These are phyloP conservation scores for Bovichtus diacanthus DNA, from an alignment of 2,797 vertebrate genomes.

Conservation along the genomic window DNA sequence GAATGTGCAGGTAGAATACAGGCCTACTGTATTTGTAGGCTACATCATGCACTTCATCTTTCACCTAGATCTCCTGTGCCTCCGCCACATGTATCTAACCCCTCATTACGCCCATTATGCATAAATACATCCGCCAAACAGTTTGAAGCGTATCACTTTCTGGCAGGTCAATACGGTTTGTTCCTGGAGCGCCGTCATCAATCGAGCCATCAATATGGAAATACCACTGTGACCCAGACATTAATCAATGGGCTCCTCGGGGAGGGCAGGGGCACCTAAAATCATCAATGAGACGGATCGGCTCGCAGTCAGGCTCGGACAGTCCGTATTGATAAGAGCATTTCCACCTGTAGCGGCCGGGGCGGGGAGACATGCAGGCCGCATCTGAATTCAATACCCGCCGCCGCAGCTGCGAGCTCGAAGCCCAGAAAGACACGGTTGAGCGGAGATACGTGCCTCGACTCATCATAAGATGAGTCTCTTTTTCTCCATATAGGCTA, in stretches of 20 bases:
- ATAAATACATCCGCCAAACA: conserved; percentile 67
- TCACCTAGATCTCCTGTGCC: not conserved
- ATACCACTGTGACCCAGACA: conserved; percentile 85
- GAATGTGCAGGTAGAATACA: not conserved
- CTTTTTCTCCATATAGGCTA: conserved; percentile 50
- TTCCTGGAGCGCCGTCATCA: conserved; percentile 84
- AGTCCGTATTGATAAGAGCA: conserved; percentile 82
- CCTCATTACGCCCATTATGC: conserved; percentile 41
- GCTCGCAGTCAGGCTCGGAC: conserved; percentile 74
- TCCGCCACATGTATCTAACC: conserved; percentile 1
- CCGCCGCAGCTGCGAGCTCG: conserved; percentile 77
- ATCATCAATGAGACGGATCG: conserved; percentile 85
- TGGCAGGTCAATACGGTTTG: conserved; percentile 81
- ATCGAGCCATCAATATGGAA: conserved; percentile 88
- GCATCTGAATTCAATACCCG: conserved; percentile 84
- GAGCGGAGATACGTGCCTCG: conserved; percentile 85
- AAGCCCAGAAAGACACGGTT: conserved; percentile 82
- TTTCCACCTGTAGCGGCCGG: conserved; percentile 82
- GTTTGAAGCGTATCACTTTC: conserved; percentile 80
- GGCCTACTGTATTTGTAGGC: not conserved
- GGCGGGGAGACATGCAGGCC: conserved; percentile 52
- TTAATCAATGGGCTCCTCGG: conserved; percentile 84
- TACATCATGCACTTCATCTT: conserved; percentile 5
- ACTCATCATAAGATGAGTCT: conserved; percentile 82
- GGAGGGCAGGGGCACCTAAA: conserved; percentile 76